These are phyloP conservation scores for Pseudococcus longispinus DNA, from an alignment of 2,888 invertebrate genomes.

Conservation along the genomic window DNA sequence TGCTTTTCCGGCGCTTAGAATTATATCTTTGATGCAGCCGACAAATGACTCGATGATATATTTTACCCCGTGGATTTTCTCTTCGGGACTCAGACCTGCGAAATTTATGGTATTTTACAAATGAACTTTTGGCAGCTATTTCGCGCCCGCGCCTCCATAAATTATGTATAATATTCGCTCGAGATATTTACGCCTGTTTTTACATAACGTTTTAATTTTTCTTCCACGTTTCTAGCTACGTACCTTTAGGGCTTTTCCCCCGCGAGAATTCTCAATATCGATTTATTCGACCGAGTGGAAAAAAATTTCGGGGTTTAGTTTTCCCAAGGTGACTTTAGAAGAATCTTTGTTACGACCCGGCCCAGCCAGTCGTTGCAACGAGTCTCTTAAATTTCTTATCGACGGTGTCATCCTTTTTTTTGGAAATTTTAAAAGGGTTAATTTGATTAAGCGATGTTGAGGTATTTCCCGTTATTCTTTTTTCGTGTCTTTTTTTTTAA, in stretches of 20 bases:
- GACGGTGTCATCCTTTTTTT: background rate
- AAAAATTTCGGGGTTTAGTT: background rate
- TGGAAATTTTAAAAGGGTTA: background rate
- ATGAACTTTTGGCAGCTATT: slow-evolving; percentile 4
- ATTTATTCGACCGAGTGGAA: background rate
- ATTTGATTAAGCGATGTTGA: no score
- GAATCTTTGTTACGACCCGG: background rate
- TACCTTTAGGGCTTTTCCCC: background rate
- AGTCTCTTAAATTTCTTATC: background rate
- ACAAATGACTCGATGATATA: slow-evolving; percentile 93
- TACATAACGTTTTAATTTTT: background rate
- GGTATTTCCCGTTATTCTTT: background rate
- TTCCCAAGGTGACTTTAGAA: background rate
- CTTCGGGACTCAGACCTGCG: slow-evolving; percentile 83
- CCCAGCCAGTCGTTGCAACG: background rate
- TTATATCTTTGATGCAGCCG: slow-evolving; percentile 88
- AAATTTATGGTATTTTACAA: slow-evolving; percentile 50
- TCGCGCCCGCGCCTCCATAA: background rate
- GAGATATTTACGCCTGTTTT: background rate
- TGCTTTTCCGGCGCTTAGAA: slow-evolving; percentile 83
- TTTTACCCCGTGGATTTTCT: slow-evolving; percentile 86
- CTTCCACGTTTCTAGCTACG: background rate
- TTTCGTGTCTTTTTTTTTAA: background rate
- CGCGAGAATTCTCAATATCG: background rate
- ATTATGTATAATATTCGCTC: background rate